Conservation (phyloP, 2,888 invertebrate species). For the Luperina nickerlii region DNA sequence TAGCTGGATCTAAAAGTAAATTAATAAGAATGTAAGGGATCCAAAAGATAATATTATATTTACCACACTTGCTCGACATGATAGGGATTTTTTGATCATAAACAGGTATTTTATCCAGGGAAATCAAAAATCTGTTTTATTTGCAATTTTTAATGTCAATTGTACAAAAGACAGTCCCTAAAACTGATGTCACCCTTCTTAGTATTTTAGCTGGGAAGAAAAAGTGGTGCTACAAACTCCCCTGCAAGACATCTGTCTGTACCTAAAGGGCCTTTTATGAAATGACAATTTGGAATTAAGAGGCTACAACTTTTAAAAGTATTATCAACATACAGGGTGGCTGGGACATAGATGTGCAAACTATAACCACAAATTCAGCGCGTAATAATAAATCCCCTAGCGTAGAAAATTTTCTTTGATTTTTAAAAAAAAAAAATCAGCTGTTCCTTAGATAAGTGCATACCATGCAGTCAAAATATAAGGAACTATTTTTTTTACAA, state of each 20-base stretch:
- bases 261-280: not conserved
- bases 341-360: no score
- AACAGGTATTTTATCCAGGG: not conserved
- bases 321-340: not conserved
- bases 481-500: not conserved
- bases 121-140: not conserved
- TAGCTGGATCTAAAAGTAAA: slow-evolving; percentile 90
- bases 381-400: no score
- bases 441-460: no score
- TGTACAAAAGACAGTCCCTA: not conserved
- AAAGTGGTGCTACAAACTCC: not conserved
- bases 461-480: not conserved
- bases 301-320: not conserved
- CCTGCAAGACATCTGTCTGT: not conserved
- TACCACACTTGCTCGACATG: no score
- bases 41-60: not conserved
- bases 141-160: not conserved
- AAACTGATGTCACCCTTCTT: not conserved
- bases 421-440: no score
- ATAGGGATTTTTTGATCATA: not conserved
- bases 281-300: not conserved
- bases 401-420: not conserved
- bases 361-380: no score
- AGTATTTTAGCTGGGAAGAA: not conserved
- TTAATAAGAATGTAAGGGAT: not conserved